Conservation (phyloP, 2,888 invertebrate species). For the Lepeophtheirus nordmannii region DNA sequence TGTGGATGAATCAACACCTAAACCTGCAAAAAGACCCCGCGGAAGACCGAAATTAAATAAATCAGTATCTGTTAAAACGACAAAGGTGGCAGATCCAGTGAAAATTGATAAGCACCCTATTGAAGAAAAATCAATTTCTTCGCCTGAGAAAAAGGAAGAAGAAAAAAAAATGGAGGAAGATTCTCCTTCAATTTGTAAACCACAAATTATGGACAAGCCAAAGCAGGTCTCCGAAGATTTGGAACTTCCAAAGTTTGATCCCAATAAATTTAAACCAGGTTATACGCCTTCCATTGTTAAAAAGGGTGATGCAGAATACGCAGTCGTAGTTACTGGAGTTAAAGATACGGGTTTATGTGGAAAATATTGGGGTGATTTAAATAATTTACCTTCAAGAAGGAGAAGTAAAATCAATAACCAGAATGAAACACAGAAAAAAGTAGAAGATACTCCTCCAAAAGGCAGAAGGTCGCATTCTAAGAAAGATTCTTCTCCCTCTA, state of each 20-base stretch:
- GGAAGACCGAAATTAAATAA: too few relatives aligned
- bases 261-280: slow-evolving; percentile 17
- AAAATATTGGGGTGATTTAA: slow-evolving; percentile 22
- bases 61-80: too few relatives aligned
- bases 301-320: slow-evolving; percentile 22
- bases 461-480: not conserved
- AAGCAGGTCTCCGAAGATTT: not conserved
- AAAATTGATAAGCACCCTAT: too few relatives aligned
- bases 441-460: not conserved
- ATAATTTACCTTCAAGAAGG: slow-evolving; percentile 15
- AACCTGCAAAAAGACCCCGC: too few relatives aligned
- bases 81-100: too few relatives aligned
- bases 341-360: slow-evolving; percentile 23
- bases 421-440: not conserved
- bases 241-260: slow-evolving; percentile 22
- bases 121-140: too few relatives aligned
- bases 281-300: slow-evolving; percentile 19
- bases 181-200: too few relatives aligned
- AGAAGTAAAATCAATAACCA: not conserved
- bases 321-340: slow-evolving; percentile 19
- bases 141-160: too few relatives aligned
- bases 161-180: too few relatives aligned
- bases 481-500: not conserved
- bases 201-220: too few relatives aligned
- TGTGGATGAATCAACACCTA: too few relatives aligned